Evolutionary conservation across 2,797 vertebrate genomes (phyloP).

Genomic region (Peromyscus eremicus): DNA sequence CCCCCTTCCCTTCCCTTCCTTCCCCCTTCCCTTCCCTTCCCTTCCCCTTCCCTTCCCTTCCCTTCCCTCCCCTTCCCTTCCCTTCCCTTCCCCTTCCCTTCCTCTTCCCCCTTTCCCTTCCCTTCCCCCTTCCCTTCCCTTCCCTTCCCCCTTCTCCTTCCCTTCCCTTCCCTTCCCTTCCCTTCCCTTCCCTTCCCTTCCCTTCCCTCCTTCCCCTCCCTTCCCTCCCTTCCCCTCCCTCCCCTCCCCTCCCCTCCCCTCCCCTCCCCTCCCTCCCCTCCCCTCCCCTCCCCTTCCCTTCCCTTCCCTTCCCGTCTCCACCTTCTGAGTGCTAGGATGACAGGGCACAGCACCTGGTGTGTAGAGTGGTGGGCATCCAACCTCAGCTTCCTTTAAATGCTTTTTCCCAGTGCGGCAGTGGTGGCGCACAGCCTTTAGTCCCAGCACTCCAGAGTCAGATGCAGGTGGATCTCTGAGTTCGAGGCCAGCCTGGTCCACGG

Average conservation of each 20-base stretch:
- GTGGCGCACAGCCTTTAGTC: background rate
- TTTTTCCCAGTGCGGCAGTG: no score
- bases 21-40: no score
- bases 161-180: accelerated
- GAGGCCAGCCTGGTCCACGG: background rate
- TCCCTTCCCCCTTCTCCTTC: no score
- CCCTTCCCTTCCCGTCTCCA: background rate
- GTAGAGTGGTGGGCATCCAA: no score
- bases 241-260: accelerated
- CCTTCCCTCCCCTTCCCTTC: no score
- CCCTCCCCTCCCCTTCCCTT: accelerated
- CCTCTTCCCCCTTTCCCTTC: no score
- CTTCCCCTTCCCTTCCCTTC: accelerated
- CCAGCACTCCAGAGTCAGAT: background rate
- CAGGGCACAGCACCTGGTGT: background rate
- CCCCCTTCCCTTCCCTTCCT: accelerated
- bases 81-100: no score
- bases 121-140: accelerated
- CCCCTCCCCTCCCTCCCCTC: accelerated
- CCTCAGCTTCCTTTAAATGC: background rate
- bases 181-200: accelerated
- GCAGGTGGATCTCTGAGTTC: background rate
- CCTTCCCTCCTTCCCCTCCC: accelerated
- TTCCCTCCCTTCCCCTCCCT: no score
- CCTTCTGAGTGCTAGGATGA: background rate